Percentiles rank a stretch among this genome's conserved stretches.
These are phyloP conservation scores for Sprattus sprattus DNA, from an alignment of 2,113 vertebrate species.

Conservation along the genomic window DNA sequence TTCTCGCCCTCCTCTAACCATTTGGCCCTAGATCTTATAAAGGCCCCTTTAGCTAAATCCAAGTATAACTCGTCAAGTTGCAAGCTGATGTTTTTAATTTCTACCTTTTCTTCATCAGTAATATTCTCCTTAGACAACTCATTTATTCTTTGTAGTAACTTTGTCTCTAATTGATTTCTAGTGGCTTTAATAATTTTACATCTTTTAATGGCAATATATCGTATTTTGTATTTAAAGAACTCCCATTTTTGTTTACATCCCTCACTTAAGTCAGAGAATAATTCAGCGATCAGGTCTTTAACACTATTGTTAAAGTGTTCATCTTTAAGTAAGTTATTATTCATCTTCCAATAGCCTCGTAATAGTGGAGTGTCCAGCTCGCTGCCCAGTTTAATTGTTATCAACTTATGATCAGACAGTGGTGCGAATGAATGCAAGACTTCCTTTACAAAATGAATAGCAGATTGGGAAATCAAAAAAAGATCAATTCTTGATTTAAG, in stretches of 20 bases:
- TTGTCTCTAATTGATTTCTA: neutral
- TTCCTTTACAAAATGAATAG: neutral
- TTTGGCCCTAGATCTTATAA: conserved; percentile 13
- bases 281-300: too few relatives aligned
- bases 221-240: neutral
- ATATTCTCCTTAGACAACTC: neutral
- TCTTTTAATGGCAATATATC: neutral
- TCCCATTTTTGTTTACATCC: neutral
- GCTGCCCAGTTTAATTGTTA: too few relatives aligned
- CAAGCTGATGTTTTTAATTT: neutral
- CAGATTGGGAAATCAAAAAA: neutral
- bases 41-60: neutral
- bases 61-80: neutral
- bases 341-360: too few relatives aligned
- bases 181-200: neutral
- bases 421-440: too few relatives aligned
- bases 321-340: too few relatives aligned
- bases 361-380: too few relatives aligned
- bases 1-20: conserved; percentile 2
- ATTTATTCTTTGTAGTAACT: neutral
- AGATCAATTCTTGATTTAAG: neutral
- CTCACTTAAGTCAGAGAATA: too few relatives aligned
- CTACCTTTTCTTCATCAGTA: neutral
- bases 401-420: too few relatives aligned
- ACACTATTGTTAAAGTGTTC: too few relatives aligned